These are phyloP conservation scores for Gnatocerus cornutus DNA, from an alignment of 2,888 invertebrate species.

Conservation along the genomic window DNA sequence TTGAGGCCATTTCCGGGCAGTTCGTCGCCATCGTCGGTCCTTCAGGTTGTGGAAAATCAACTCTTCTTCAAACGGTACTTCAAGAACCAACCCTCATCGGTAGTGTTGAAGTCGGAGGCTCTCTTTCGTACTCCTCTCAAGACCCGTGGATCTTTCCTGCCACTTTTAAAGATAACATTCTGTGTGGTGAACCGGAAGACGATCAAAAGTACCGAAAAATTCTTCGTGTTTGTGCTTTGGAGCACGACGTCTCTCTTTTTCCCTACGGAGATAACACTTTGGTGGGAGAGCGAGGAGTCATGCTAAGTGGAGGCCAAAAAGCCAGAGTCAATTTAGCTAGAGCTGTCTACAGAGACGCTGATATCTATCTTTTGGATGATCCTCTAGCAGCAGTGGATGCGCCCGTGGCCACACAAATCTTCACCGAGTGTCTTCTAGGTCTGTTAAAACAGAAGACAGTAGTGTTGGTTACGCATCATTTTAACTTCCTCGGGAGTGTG, in stretches of 20 bases:
- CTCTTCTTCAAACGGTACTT: constrained; percentile 79
- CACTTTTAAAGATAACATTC: constrained; percentile 80
- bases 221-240: constrained; percentile 7
- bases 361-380: constrained; percentile 28
- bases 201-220: background rate
- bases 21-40: constrained; percentile 76
- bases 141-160: constrained; percentile 86
- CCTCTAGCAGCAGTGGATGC: constrained; percentile 24
- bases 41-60: constrained; percentile 82
- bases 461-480: constrained; percentile 13
- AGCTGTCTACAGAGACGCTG: constrained; percentile 22
- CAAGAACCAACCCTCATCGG: constrained; percentile 81
- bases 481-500: background rate
- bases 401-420: constrained; percentile 1
- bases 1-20: constrained; percentile 39
- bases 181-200: constrained; percentile 10
- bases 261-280: constrained; percentile 20
- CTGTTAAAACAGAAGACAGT: constrained; percentile 17
- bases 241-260: constrained; percentile 13
- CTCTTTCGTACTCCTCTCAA: constrained; percentile 83
- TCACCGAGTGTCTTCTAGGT: background rate
- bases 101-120: constrained; percentile 76
- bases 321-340: constrained; percentile 22
- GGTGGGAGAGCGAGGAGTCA: constrained; percentile 29
- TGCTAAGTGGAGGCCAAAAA: constrained; percentile 33